Percentiles rank a stretch among this genome's conserved stretches.
Conservation (phyloP, 2,888 invertebrate genomes). For the Noctua pronuba region DNA sequence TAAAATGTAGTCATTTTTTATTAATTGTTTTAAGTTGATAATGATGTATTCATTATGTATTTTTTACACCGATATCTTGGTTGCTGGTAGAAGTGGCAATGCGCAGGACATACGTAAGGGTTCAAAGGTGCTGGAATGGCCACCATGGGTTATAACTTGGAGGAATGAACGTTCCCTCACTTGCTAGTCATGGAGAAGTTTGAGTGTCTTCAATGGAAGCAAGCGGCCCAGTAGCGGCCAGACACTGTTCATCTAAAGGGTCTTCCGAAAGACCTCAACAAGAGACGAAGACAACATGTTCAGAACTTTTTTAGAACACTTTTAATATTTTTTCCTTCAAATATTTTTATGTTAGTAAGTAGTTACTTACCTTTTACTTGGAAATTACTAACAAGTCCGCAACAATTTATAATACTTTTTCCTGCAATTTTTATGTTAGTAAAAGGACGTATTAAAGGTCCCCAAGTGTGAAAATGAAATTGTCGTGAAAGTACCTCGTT, state of each 20-base stretch:
- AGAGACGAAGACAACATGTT: not conserved
- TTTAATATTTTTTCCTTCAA: not conserved
- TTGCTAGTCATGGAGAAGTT: no score
- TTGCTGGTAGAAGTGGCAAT: not conserved
- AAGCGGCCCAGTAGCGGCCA: not conserved
- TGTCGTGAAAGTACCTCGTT: constrained; percentile 36
- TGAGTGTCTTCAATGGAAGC: not conserved
- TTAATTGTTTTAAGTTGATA: not conserved
- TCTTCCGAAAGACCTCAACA: not conserved
- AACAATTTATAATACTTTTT: not conserved
- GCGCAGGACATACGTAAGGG: no score
- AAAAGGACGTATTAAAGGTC: constrained; percentile 7
- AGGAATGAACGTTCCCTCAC: not conserved
- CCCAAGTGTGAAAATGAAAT: constrained; percentile 29
- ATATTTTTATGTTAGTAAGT: not conserved
- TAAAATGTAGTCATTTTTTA: not conserved
- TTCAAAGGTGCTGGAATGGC: not conserved
- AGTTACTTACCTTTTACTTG: not conserved
- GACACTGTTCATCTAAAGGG: not conserved
- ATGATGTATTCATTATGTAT: no score
- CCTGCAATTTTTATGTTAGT: not conserved
- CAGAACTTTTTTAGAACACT: not conserved
- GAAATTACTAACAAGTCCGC: not conserved
- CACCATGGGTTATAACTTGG: not conserved
- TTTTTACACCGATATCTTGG: no score